Percentiles rank a stretch among this genome's conserved stretches.
phyloP scores from a whole-genome alignment of 2,797 vertebrate genomes.

The Chlorospingus semifuscus region DNA sequence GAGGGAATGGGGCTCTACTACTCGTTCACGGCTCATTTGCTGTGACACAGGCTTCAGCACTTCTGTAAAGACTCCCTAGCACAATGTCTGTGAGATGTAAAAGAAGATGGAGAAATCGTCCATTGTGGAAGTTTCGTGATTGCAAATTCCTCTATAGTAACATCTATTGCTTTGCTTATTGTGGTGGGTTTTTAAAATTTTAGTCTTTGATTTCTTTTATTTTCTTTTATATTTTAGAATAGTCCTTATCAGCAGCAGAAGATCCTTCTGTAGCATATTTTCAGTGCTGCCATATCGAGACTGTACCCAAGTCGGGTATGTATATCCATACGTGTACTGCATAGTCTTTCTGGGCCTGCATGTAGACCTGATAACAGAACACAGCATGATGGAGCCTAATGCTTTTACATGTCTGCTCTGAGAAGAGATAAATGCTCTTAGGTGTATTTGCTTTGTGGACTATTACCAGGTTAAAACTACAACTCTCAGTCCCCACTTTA shows the following conservation, averaged over 20 bases:
- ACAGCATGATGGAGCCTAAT: constrained; percentile 2
- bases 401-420: constrained; percentile 1
- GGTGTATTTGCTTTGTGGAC: not conserved
- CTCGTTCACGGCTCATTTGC: not conserved
- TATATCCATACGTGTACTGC: constrained; percentile 76
- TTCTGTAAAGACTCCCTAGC: not conserved
- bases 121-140: not conserved
- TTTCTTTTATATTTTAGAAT: constrained; percentile 90
- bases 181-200: constrained; percentile 57
- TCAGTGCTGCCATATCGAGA: constrained; percentile 99
- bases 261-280: constrained; percentile 99
- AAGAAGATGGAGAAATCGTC: not conserved
- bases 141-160: not conserved
- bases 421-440: not conserved
- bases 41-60: not conserved
- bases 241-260: constrained; percentile 99
- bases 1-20: not conserved
- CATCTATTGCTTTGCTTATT: constrained; percentile 51
- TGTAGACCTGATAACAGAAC: not conserved
- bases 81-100: not conserved
- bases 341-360: constrained; percentile 53
- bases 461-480: not conserved
- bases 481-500: not conserved
- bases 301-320: constrained; percentile 97
- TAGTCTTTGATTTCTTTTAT: constrained; percentile 77